Base-by-base conservation (phyloP, 2,888 invertebrate species). In the Cenopis cana region DNA sequence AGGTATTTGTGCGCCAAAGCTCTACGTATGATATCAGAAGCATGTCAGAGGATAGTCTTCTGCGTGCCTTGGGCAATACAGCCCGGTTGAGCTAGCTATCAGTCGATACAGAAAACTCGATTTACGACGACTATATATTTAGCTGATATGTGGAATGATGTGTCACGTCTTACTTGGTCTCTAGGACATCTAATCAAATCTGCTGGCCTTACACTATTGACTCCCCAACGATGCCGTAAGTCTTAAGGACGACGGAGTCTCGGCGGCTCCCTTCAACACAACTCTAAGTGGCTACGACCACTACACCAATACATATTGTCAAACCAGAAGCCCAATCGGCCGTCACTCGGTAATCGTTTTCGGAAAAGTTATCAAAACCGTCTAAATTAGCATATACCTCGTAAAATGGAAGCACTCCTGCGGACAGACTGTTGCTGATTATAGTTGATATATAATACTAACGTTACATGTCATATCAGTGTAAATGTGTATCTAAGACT, bases 341-440 rank as follows among this genome's bases (percentile, higher is more conserved):
- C 77, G 81, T 77, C 82, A 78, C 83, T 54, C 59, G 55, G 69
- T 82, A 81, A 78, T 79, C 78, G 74, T 79, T 81, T 80, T 84
- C 83, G 83, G 84, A 82, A 81, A 82, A 74, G 71, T 82, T 83
- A 82, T 89, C 89, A 88, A 90, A 89, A 86, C 86, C 82, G 81
- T 89, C 85, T 88, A 90, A 87, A 89, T 89, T 88, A 87, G 86
- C 84, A 77, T 84, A 88, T 86, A 89, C 84, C 84, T 89, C 86
- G 86, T 91, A 91, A 89, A 92, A 92, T 93, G 93, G 93, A 93
- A 93, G 93, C 93, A 93, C 93, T 89, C 86, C 88, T 85, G 89
- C 91, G 93, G 93, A 93, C 93, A 93, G 91, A 92, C 90, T 89
- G 89, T 91, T 89, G 89, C 90, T 90, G 90, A 85, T 84, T 89